These are phyloP conservation scores for Burhinus oedicnemus DNA, from an alignment of 2,113 vertebrate species.

Conservation along the genomic window DNA sequence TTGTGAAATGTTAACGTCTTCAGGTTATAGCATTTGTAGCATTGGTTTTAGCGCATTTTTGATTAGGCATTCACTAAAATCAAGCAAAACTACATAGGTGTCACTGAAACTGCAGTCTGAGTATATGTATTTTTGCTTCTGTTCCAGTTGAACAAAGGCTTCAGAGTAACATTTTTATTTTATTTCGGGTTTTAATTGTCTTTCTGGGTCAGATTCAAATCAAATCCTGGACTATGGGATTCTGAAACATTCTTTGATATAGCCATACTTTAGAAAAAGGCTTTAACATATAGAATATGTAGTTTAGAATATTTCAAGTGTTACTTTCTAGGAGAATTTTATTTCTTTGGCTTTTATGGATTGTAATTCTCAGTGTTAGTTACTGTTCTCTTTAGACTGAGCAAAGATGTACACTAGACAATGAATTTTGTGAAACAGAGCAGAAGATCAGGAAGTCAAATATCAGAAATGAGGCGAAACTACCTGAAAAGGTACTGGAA, in stretches of 20 bases:
- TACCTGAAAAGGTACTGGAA: constrained; percentile 45
- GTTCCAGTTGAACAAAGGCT: background rate
- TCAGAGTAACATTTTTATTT: background rate
- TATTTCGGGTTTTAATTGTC: background rate
- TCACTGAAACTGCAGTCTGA: background rate
- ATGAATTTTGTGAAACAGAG: background rate
- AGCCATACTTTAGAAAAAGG: background rate
- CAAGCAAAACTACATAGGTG: background rate
- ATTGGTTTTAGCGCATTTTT: background rate
- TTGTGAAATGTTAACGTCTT: background rate
- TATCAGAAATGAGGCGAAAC: constrained; percentile 12
- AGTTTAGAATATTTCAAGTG: background rate
- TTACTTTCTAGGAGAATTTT: background rate
- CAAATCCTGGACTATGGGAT: background rate
- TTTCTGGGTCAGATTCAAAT: background rate
- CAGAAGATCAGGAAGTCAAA: background rate
- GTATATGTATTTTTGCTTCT: background rate
- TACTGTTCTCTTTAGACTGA: background rate
- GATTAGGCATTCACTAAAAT: background rate
- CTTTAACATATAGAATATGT: background rate
- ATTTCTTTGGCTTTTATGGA: background rate
- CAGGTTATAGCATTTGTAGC: background rate
- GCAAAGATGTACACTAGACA: background rate
- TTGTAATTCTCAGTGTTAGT: background rate
- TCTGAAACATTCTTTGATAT: background rate